Evolutionary conservation across 2,113 vertebrate genomes (phyloP).

Genomic region (Dipodomys spectabilis): DNA sequence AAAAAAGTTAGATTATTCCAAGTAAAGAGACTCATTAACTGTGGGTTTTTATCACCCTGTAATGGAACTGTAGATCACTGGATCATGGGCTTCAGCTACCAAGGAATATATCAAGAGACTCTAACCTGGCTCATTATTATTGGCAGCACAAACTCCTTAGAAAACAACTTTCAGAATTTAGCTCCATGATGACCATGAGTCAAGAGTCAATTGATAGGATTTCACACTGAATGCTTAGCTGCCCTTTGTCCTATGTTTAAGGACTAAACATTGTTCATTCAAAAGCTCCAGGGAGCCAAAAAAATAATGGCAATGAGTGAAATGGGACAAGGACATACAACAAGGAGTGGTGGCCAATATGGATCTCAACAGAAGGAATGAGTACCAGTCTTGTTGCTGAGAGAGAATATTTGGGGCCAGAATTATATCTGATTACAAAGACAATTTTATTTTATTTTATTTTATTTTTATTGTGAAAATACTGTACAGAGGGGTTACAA

Average conservation of each 20-base stretch:
- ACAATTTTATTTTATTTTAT: no score
- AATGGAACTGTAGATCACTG: not conserved
- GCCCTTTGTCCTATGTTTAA: not conserved
- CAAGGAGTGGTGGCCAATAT: not conserved
- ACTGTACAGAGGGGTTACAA: no score
- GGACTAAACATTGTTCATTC: not conserved
- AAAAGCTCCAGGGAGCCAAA: not conserved
- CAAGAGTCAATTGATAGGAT: not conserved
- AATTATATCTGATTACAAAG: not conserved
- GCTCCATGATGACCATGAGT: not conserved
- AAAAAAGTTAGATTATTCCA: not conserved
- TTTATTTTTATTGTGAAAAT: no score
- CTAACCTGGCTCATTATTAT: constrained; percentile 30
- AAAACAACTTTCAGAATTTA: constrained; percentile 3
- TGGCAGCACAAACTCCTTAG: constrained; percentile 2
- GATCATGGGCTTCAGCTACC: constrained; percentile 10
- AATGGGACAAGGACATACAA: not conserved
- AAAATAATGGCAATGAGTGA: not conserved
- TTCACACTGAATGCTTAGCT: not conserved
- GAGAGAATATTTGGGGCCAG: not conserved
- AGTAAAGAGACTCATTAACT: not conserved
- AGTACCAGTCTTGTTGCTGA: not conserved
- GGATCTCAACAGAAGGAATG: not conserved
- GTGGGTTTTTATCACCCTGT: not conserved
- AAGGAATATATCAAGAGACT: not conserved